Evolutionary conservation across 37 sponge, comb jelly and placozoan species (phyloP), one percentile per base, ranked within the genome.

Genomic region (Petrosia ficiformis): DNA sequence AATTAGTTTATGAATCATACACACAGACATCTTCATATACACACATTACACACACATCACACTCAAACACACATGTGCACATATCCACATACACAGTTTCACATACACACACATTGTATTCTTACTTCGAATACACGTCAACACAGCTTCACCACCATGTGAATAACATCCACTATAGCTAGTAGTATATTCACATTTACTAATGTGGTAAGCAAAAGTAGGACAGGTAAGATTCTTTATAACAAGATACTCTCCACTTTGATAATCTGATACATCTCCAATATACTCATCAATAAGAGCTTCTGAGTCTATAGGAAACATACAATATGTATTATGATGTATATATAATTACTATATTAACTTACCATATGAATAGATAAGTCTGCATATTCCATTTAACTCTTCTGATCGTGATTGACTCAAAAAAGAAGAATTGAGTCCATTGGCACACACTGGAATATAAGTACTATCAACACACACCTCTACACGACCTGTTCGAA

Each of bases 401-500:
- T 48, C 14, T 19, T 48, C 8, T 8, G 54, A 19, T 19, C 14
- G 54, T 19, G 54, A 14, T 48, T 8, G 54, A 19, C 14, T 19
- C 14, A 14, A 48, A 19, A 48, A 14, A 19, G 54, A 19, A 48
- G 8, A 19, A 48, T 48, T 48, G 14, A 48, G 54, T 19, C 63
- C 63, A 61, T n/a, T 61, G 63, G 28, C n/a, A n/a, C 63, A 61
- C 63, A 61, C 22, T 26, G 22, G 28, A 61, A n/a, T 6, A 61
- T 61, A 61, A 26, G 5, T 22, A 26, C 26, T n/a, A 61, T 61
- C 26, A n/a, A 61, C 28, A 61, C 63, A 61, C 11, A 29, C 28
- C 63, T 61, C 63, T 6, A 61, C 26, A 26, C 63, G 63, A n/a
- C 63, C 63, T 26, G 63, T 61, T 61, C 5, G 14, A 48, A 48